phyloP scores from a whole-genome alignment of 2,888 invertebrate species.

The Parascotia fuliginaria region DNA sequence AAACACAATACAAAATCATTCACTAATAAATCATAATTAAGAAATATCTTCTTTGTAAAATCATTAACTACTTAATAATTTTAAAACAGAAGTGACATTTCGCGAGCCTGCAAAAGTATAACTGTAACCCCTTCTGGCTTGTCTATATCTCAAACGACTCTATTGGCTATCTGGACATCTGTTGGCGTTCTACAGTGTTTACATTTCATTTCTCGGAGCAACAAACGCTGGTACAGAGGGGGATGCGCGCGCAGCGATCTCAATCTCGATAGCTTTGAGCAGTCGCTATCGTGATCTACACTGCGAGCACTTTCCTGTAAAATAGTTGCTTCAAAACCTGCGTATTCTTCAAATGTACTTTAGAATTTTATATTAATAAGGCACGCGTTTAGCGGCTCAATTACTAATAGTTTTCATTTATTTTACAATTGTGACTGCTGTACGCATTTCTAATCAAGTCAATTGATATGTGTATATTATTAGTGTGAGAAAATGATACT shows the following conservation, averaged over 20 bases:
- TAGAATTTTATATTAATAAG: slow-evolving; percentile 32
- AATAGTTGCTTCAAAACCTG: slow-evolving; percentile 48
- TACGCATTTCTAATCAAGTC: neutral
- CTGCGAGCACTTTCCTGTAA: slow-evolving; percentile 54
- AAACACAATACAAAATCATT: too few relatives aligned
- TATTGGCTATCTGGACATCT: slow-evolving; percentile 85
- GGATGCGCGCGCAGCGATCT: slow-evolving; percentile 77
- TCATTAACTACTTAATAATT: too few relatives aligned
- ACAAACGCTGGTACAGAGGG: slow-evolving; percentile 68
- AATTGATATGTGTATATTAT: neutral
- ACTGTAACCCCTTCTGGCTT: slow-evolving; percentile 51
- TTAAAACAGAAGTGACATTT: too few relatives aligned
- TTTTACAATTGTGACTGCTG: neutral
- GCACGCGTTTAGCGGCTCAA: slow-evolving; percentile 1
- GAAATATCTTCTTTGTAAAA: too few relatives aligned
- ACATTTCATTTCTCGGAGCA: slow-evolving; percentile 82
- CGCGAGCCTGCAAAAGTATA: slow-evolving; percentile 3
- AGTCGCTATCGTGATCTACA: slow-evolving; percentile 68
- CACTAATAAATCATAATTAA: too few relatives aligned
- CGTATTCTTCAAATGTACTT: slow-evolving; percentile 52
- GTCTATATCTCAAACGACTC: slow-evolving; percentile 53
- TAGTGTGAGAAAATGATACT: neutral
- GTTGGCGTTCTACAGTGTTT: slow-evolving; percentile 78
- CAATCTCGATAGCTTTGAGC: slow-evolving; percentile 79
- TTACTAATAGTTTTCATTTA: neutral